Evolutionary conservation across 2,888 invertebrate species (phyloP).

Genomic region (Protula sp.): DNA sequence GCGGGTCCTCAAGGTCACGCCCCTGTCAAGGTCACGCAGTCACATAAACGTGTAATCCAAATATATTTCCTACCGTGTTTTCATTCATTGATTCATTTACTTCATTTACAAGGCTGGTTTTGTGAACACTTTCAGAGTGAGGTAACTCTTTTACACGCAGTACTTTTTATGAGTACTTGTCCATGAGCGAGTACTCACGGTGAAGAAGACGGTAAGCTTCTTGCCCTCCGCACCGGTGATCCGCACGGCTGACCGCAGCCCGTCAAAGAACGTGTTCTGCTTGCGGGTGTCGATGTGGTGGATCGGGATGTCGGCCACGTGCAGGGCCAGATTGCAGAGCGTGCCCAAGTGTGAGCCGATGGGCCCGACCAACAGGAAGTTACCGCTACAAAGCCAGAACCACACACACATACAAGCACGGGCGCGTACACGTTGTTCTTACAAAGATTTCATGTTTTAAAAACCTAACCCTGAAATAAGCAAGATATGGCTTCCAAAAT

Average conservation of each 20-base stretch:
- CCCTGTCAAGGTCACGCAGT: slow-evolving; percentile 31
- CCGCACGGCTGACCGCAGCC: slow-evolving; percentile 51
- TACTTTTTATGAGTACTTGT: no score
- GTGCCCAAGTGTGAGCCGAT: slow-evolving; percentile 50
- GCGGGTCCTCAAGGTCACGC: slow-evolving; percentile 44
- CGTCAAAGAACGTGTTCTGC: slow-evolving; percentile 52
- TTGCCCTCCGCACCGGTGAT: slow-evolving; percentile 52
- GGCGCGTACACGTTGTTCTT: neutral
- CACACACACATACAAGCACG: neutral
- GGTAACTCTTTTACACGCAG: no score
- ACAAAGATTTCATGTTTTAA: neutral
- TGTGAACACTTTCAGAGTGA: no score
- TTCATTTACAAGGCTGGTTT: no score
- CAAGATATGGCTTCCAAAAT: no score
- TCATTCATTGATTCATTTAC: no score
- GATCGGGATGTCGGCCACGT: slow-evolving; percentile 50
- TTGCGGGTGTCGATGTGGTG: slow-evolving; percentile 48
- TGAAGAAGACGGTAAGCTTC: slow-evolving; percentile 47
- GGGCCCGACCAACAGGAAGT: slow-evolving; percentile 49
- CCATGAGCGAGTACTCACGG: no score
- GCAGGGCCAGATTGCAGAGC: slow-evolving; percentile 49
- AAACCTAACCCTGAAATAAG: neutral
- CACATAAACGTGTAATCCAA: no score
- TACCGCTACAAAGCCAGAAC: slow-evolving; percentile 38
- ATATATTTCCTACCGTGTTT: no score